phyloP scores from a whole-genome alignment of 2,888 invertebrate species.

The Drosophila demipolita region DNA sequence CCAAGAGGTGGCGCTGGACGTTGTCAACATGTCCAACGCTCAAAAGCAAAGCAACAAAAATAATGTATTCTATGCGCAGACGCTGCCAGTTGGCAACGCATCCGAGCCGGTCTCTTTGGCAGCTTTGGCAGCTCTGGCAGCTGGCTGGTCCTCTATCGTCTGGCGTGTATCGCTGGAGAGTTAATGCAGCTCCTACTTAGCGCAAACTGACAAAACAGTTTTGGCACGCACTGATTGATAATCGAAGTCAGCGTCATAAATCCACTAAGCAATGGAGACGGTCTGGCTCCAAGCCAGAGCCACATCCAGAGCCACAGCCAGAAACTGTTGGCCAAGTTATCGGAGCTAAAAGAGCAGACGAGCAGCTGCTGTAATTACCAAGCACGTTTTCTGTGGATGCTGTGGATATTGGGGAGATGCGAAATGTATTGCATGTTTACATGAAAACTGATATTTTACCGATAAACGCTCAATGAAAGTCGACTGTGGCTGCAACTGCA shows the following conservation, averaged over 20 bases:
- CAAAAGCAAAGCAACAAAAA: constrained; percentile 33
- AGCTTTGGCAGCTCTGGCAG: constrained; percentile 18
- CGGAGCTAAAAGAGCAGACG: constrained; percentile 34
- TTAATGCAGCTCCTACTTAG: constrained; percentile 76
- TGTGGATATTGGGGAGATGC: constrained; percentile 53
- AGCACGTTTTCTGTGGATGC: constrained; percentile 44
- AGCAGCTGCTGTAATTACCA: constrained; percentile 73
- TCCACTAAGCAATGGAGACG: constrained; percentile 18
- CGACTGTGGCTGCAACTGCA: constrained; percentile 49
- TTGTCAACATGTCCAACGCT: constrained; percentile 63
- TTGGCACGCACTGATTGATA: constrained; percentile 81
- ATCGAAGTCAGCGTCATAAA: constrained; percentile 59
- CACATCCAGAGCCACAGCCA: constrained; percentile 1
- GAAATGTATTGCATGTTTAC: constrained; percentile 81
- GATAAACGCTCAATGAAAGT: constrained; percentile 81
- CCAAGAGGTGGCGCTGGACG: constrained; percentile 61
- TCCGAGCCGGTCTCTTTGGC: constrained; percentile 47
- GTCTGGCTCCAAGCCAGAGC: neutral
- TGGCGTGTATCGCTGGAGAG: constrained; percentile 32
- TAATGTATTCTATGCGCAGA: constrained; percentile 71
- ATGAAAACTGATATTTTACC: constrained; percentile 78
- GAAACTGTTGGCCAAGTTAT: constrained; percentile 29
- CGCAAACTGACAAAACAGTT: constrained; percentile 76
- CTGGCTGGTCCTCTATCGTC: constrained; percentile 10
- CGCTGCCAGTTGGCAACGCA: constrained; percentile 27